Conservation (phyloP, 2,797 vertebrate species). For the Tragopan temminckii region DNA sequence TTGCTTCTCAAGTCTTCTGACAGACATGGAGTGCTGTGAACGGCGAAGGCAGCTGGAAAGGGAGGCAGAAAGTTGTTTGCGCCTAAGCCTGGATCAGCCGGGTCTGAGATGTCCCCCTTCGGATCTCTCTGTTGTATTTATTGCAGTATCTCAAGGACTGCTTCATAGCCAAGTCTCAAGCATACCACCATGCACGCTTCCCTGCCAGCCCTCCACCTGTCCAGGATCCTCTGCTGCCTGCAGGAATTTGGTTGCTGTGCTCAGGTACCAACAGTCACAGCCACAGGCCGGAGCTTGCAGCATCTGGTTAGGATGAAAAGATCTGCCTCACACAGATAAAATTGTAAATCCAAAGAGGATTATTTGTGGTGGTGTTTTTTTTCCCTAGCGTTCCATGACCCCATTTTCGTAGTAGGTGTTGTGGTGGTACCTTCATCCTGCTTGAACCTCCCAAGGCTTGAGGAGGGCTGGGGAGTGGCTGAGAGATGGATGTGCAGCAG, state of each 20-base stretch:
- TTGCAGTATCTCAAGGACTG: neutral
- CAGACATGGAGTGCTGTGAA: neutral
- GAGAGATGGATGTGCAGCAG: neutral
- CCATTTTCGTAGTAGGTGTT: rapidly evolving
- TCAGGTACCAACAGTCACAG: rapidly evolving
- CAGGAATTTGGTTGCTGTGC: neutral
- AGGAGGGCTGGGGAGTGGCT: neutral
- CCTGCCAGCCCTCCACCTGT: neutral
- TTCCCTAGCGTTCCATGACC: rapidly evolving
- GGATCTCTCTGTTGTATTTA: neutral
- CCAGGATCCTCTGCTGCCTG: neutral
- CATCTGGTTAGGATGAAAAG: neutral
- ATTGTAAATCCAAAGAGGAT: neutral
- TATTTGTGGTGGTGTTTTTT: neutral
- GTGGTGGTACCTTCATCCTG: neutral
- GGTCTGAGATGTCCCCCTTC: neutral
- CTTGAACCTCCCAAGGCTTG: neutral
- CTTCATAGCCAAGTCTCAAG: neutral
- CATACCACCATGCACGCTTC: rapidly evolving
- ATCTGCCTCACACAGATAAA: neutral
- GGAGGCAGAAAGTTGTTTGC: neutral
- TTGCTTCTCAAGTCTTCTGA: neutral
- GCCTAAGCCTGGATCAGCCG: neutral
- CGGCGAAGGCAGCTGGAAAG: neutral
- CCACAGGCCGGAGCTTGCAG: rapidly evolving